Conservation (phyloP, 2,888 invertebrate species). For the Phragmatobia fuliginosa region DNA sequence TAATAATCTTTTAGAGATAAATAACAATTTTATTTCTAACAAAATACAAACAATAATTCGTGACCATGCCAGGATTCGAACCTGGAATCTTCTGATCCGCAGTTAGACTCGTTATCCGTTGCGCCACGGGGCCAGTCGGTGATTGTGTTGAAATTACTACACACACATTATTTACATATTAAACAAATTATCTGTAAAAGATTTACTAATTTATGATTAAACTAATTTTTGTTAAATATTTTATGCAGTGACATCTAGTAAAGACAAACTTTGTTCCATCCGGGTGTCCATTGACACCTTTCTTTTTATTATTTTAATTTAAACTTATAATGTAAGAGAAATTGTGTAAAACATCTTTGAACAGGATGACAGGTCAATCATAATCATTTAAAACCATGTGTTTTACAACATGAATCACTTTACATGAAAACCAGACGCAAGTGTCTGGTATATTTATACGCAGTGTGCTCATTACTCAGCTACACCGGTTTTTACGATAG, state of each 20-base stretch:
- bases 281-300: too few relatives aligned
- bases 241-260: too few relatives aligned
- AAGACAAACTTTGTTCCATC: too few relatives aligned
- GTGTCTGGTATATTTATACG: constrained; percentile 32
- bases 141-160: too few relatives aligned
- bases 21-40: background rate
- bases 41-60: constrained; percentile 20
- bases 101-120: constrained; percentile 90
- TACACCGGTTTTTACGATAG: constrained; percentile 54
- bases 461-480: constrained; percentile 48
- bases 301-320: too few relatives aligned
- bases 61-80: constrained; percentile 89
- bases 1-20: too few relatives aligned
- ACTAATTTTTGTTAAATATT: too few relatives aligned
- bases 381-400: background rate
- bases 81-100: constrained; percentile 91
- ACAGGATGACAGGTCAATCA: background rate
- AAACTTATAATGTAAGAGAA: background rate
- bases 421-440: constrained; percentile 24
- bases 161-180: too few relatives aligned
- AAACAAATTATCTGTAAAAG: too few relatives aligned
- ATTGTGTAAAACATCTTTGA: background rate
- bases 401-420: constrained; percentile 14
- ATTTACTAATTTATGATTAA: too few relatives aligned
- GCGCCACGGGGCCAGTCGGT: constrained; percentile 87